Evolutionary conservation across 2,797 vertebrate genomes (phyloP).

Genomic region (Mycteria americana): DNA sequence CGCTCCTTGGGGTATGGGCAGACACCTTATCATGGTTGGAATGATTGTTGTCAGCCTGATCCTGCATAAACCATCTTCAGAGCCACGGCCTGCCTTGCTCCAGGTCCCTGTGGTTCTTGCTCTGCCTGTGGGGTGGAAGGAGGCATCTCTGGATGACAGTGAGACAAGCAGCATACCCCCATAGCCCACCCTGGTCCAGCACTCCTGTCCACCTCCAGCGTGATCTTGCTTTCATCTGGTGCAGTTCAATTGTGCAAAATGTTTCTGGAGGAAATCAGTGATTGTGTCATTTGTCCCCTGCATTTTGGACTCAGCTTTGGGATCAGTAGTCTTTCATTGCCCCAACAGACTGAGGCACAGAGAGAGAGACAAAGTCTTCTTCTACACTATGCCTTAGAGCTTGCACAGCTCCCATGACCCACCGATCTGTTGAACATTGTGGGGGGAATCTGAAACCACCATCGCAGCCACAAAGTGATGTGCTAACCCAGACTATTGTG

Average conservation of each 20-base stretch:
- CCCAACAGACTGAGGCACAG: neutral
- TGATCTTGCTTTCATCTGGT: neutral
- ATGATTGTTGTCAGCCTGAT: neutral
- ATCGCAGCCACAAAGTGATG: neutral
- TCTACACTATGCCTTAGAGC: neutral
- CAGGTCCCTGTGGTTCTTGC: neutral
- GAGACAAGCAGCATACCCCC: neutral
- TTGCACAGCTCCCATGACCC: neutral
- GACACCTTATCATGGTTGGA: neutral
- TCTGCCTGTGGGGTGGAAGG: neutral
- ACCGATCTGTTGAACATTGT: neutral
- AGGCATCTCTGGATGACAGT: neutral
- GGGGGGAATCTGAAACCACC: neutral
- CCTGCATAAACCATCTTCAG: neutral
- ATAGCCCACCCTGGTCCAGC: fast-evolving
- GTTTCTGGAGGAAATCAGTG: neutral
- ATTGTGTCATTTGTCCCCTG: neutral
- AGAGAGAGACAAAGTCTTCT: neutral
- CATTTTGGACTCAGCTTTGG: neutral
- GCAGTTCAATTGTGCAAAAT: neutral
- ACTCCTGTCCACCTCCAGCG: neutral
- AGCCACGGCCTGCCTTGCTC: neutral
- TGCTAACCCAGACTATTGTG: neutral
- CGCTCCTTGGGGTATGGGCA: neutral
- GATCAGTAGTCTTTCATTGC: neutral